phyloP scores from a whole-genome alignment of 2,113 vertebrate genomes.

The Percina caprodes region DNA sequence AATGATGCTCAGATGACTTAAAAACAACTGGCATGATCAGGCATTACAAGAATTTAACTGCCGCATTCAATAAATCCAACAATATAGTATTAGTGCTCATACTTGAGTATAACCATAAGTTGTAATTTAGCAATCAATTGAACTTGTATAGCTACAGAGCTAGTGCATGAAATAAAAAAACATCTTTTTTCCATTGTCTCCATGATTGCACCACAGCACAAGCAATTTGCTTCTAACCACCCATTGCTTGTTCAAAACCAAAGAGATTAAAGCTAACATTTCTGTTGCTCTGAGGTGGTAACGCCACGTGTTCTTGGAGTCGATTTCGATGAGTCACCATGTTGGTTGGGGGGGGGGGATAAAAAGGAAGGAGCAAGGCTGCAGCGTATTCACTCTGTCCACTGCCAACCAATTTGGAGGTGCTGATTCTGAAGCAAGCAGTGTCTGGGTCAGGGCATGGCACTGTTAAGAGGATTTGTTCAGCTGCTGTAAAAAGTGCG shows the following conservation, averaged over 20 bases:
- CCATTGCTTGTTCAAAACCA: background rate
- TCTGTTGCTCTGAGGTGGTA: slow-evolving; percentile 34
- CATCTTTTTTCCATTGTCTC: background rate
- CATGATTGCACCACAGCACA: background rate
- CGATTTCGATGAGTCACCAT: slow-evolving; percentile 71
- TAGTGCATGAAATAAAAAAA: slow-evolving; percentile 9
- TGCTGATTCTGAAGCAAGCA: slow-evolving; percentile 68
- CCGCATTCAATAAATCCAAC: background rate
- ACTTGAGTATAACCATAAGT: background rate
- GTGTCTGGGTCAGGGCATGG: slow-evolving; percentile 48
- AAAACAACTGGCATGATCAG: background rate
- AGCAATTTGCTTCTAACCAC: background rate
- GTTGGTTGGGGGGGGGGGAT: slow-evolving; percentile 18
- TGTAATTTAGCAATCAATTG: background rate
- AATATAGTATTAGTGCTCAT: background rate
- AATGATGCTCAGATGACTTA: slow-evolving; percentile 1
- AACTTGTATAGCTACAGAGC: background rate
- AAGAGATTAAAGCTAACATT: slow-evolving; percentile 32
- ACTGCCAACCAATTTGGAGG: slow-evolving; percentile 32
- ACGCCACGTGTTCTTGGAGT: slow-evolving; percentile 52
- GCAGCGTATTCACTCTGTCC: slow-evolving; percentile 43
- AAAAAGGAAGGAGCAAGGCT: slow-evolving; percentile 42
- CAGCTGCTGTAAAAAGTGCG: slow-evolving; percentile 11
- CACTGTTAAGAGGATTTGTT: slow-evolving; percentile 21
- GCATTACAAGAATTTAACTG: background rate